phyloP scores from a whole-genome alignment of 53 echinoderm and acorn worm species.

The Henricia sp. region DNA sequence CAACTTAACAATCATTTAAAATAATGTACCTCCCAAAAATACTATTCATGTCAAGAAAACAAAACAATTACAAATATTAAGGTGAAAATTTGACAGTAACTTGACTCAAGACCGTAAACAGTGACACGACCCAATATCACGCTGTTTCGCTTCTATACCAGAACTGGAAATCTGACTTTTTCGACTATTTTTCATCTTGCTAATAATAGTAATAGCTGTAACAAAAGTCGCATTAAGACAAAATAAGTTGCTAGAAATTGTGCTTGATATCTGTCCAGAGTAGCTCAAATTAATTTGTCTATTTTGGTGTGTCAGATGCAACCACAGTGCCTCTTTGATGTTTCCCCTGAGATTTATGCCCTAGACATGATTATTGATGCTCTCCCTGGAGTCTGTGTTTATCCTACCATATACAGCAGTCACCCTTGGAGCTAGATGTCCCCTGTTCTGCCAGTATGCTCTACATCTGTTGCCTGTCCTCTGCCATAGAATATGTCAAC shows the following conservation, averaged over 20 bases:
- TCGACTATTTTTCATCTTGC: background rate
- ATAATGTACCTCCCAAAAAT: too few relatives aligned
- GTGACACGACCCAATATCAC: too few relatives aligned
- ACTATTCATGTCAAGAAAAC: too few relatives aligned
- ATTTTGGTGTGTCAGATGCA: background rate
- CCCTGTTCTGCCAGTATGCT: background rate
- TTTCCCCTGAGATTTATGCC: constrained; percentile 7
- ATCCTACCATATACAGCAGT: constrained; percentile 64
- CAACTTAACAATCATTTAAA: too few relatives aligned
- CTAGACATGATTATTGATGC: constrained; percentile 23
- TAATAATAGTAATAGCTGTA: background rate
- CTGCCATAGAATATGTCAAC: constrained; percentile 53
- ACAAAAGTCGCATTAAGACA: background rate
- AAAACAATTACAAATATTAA: too few relatives aligned
- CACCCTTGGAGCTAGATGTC: constrained; percentile 16
- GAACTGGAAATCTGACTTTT: background rate
- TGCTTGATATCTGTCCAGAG: background rate
- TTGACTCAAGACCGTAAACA: too few relatives aligned
- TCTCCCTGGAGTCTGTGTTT: constrained; percentile 34
- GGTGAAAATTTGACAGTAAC: too few relatives aligned
- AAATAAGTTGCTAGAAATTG: constrained; percentile 6
- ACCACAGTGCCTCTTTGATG: constrained; percentile 21
- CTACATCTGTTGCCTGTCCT: constrained; percentile 49
- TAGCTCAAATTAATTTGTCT: constrained; percentile 5
- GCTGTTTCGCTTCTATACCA: too few relatives aligned